phyloP scores from a whole-genome alignment of 1,140 invertebrate genomes.

The Archegozetes longisetosus region DNA sequence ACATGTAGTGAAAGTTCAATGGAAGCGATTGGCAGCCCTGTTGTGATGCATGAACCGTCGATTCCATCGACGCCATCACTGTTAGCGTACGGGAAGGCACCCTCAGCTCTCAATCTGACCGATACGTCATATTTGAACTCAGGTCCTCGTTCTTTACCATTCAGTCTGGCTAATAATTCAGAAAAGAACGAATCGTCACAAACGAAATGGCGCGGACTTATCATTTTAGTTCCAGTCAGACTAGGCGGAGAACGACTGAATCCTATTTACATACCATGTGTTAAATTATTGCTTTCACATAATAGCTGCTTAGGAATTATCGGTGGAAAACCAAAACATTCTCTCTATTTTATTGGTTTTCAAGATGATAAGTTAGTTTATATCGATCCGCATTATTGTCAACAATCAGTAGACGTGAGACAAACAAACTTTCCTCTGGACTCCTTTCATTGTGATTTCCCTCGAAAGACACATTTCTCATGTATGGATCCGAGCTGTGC shows the following conservation, averaged over 20 bases:
- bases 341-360: conserved; percentile 76
- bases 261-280: conserved; percentile 58
- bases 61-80: background rate
- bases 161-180: conserved; percentile 12
- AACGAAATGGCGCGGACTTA: conserved; percentile 50
- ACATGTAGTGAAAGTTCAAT: background rate
- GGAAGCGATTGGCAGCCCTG: too few species aligned
- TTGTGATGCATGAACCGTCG: too few species aligned
- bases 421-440: conserved; percentile 29
- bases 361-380: conserved; percentile 82
- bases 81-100: background rate
- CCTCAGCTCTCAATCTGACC: background rate
- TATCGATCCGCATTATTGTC: conserved; percentile 81
- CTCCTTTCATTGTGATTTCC: conserved; percentile 67
- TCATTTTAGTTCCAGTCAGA: conserved; percentile 66
- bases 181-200: background rate
- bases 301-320: conserved; percentile 75
- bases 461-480: conserved; percentile 64
- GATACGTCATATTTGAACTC: background rate
- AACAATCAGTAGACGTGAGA: conserved; percentile 56
- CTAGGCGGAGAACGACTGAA: conserved; percentile 70
- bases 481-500: conserved; percentile 88
- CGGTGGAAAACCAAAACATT: conserved; percentile 75
- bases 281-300: conserved; percentile 54
- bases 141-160: background rate